Evolutionary conservation across 2,797 vertebrate genomes (phyloP).

Genomic region (Acridotheres tristis): DNA sequence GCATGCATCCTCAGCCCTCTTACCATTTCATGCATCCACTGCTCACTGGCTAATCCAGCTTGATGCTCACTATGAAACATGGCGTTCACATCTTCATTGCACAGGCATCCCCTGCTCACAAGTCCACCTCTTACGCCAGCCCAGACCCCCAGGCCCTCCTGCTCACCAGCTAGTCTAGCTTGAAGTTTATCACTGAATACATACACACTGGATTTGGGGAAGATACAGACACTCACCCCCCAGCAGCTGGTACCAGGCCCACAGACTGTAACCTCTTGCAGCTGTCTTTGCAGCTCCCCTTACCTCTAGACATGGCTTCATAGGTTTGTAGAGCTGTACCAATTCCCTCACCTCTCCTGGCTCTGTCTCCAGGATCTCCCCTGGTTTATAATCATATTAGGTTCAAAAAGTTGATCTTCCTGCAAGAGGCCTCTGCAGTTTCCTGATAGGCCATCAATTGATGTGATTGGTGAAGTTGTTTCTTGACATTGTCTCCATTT

Average conservation of each 20-base stretch:
- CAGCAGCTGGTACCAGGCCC: not conserved
- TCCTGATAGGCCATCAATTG: not conserved
- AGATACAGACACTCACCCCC: fast-evolving
- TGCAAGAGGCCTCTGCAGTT: not conserved
- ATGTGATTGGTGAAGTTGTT: not conserved
- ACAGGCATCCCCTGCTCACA: not conserved
- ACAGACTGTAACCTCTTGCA: not conserved
- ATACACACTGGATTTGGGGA: not conserved
- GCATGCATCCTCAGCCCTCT: not conserved
- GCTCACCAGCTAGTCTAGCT: not conserved
- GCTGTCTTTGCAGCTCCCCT: not conserved
- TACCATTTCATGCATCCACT: not conserved
- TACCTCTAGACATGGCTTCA: not conserved
- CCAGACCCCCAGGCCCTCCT: not conserved
- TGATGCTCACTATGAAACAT: not conserved
- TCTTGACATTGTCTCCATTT: not conserved
- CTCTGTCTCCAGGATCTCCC: not conserved
- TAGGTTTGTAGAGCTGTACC: not conserved
- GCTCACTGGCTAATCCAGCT: not conserved
- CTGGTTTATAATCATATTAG: not conserved
- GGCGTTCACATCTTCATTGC: not conserved
- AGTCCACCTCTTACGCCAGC: not conserved
- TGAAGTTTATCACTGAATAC: not conserved
- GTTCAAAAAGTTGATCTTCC: not conserved
- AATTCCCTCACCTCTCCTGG: not conserved